Base-by-base conservation (phyloP, 2,797 vertebrate genomes). In the Coranthus polyacanthus region DNA sequence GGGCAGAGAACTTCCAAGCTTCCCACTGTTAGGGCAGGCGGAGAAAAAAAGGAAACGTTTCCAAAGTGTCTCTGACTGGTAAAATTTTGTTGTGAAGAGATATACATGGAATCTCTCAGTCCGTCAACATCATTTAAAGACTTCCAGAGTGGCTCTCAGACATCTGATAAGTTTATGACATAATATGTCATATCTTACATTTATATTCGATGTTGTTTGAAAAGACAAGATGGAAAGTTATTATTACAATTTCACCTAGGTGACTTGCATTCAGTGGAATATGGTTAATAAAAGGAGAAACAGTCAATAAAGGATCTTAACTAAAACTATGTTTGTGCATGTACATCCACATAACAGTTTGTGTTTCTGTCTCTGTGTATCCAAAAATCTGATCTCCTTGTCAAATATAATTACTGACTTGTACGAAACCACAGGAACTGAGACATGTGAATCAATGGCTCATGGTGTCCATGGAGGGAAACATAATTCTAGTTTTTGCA, bases 1-100 rank as follows among this genome's bases (percentile, higher is more conserved):
- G 93, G 92, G 89, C 94, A 93, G 87, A 92, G 86, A 92, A 92
- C 88, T 92, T 91, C 87, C 79, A 73, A 81, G 87, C 87, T 66
- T 84, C 90, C 84, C 87, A 84, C 90, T 89, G 90, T 77, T 85
- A 87, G 83, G 87, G 88, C 91, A 88, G 78, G 82, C 84, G 65
- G 83, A 85, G 83, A 67, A 72, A 57, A 72, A 68, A 57, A 67
- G 68, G 85, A 66, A 82, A 82, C 78, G 74, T 90, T 91, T 86
- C 78, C 78, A 76, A 75, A 85, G 85, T 65, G 75, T 84, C 77
- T 79, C 20, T 41, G 72, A 54, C 63, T 59, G 57, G 46, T 46
- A 36, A 74, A 60, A 74, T 59, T n/a, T 69, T 16, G 58, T 29
- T 59, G 61, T 46, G 50, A 20, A 51, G 50, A 70, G 62, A 72